Evolutionary conservation across 2,888 invertebrate species (phyloP), one percentile per base, ranked within the genome.

Genomic region (Andrena dorsata): DNA sequence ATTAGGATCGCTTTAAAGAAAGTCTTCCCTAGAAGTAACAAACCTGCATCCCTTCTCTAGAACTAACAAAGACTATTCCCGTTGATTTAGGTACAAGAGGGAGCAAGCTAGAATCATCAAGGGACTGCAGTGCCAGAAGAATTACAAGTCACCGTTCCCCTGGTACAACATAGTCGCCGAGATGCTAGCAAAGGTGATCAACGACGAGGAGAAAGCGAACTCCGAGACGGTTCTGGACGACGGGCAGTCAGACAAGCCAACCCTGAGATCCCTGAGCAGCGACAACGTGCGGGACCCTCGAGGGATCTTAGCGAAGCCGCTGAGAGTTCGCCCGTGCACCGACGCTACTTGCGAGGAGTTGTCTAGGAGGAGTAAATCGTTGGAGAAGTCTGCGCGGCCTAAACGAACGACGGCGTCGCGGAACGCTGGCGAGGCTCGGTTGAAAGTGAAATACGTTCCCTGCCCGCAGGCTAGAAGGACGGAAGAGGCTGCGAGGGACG

Each of bases 121-220:
- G 64, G 72, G 75, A 6, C 69, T 91, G 28, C 72, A 81, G 41
- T 82, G 49, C 6, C 83, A 76, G 6, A 88, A 84, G 56, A 60
- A 66, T 1, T 90, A 87, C n/a, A 81, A 82, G 66, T 87, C 90
- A 5, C 73, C 85, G 41, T 65, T 86, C 28, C 64, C 80, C 49
- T 90, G 91, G 90, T 90, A 90, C 56, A 66, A 86, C 28, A 73
- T 90, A 66, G 76, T 90, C 20, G 80, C 87, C 53, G 82, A 82
- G 30, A 91, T 90, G 90, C 68, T 91, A 32, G 65, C 68, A 16
- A 86, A 88, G 65, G 88, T 84, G 35, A 88, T 90, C 28, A 56
- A 47, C 1, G 87, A 89, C 3, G 84, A 89, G 28, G 71, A 76
- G n/a, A 72, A 8, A 60, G 2, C 1, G 2, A 65, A 16, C 8